Evolutionary conservation across 2,888 invertebrate genomes (phyloP).

Genomic region (Ophonus ardosiacus): DNA sequence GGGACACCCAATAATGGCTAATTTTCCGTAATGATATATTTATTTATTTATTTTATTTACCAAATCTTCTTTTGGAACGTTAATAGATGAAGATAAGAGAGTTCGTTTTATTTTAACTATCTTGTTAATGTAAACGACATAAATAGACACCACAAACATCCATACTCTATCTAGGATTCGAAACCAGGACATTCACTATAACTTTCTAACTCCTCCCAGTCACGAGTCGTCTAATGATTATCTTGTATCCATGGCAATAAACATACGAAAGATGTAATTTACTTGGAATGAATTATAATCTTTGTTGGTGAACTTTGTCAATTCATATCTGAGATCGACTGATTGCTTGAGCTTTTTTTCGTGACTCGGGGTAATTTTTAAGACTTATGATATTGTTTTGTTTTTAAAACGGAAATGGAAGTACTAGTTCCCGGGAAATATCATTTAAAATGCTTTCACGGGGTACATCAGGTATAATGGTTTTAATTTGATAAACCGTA

Average conservation of each 20-base stretch:
- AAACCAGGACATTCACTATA: background rate
- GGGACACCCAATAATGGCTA: no score
- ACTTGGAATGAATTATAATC: conserved; percentile 13
- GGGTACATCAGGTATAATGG: background rate
- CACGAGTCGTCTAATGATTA: conserved; percentile 26
- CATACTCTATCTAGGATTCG: background rate
- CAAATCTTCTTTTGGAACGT: no score
- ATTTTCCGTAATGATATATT: no score
- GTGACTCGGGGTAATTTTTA: conserved; percentile 28
- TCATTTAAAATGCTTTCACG: conserved; percentile 18
- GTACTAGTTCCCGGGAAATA: conserved; percentile 35
- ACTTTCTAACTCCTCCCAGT: background rate
- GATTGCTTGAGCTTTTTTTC: conserved; percentile 38
- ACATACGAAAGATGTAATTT: conserved; percentile 29
- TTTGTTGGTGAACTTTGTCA: conserved; percentile 17
- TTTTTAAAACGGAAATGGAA: conserved; percentile 11
- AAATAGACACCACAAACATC: no score
- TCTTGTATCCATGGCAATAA: conserved; percentile 1
- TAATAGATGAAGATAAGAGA: no score
- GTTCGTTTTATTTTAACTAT: no score
- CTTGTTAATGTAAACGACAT: no score
- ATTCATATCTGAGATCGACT: conserved; percentile 20
- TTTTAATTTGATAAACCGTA: background rate
- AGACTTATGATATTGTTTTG: conserved; percentile 29
- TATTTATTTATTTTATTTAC: no score